Conservation (phyloP, 2,888 invertebrate genomes). For the Linyphia triangularis region DNA sequence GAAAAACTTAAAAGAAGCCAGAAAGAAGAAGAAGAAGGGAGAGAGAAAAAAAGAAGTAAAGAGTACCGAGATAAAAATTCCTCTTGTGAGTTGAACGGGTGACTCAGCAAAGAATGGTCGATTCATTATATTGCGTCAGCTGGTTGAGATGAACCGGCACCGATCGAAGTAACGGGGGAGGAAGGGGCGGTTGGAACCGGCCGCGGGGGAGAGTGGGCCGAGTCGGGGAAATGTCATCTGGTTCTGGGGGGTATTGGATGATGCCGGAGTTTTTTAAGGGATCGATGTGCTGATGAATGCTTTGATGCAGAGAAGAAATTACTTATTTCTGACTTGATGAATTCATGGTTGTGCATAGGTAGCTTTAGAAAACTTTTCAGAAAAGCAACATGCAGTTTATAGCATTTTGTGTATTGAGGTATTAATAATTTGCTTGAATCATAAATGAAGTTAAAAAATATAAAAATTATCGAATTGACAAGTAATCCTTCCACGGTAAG, state of each 20-base stretch:
- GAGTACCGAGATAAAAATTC: conserved; percentile 38
- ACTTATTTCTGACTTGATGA: too few relatives aligned
- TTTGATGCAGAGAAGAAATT: too few relatives aligned
- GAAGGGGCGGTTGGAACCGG: not conserved
- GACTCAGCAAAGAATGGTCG: conserved; percentile 59
- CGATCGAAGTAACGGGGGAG: conserved; percentile 47
- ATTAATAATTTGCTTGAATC: too few relatives aligned
- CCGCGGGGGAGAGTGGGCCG: conserved; percentile 21
- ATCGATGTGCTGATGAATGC: not conserved
- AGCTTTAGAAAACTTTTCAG: too few relatives aligned
- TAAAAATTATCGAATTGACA: too few relatives aligned
- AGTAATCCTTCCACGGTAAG: too few relatives aligned
- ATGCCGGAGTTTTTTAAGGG: not conserved
- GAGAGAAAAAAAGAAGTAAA: conserved; percentile 1
- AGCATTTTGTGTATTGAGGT: too few relatives aligned
- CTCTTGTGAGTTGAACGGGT: conserved; percentile 33
- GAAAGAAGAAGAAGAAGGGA: conserved; percentile 5
- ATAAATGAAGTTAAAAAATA: too few relatives aligned
- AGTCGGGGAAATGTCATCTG: not conserved
- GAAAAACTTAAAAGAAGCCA: conserved; percentile 4
- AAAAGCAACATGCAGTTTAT: too few relatives aligned
- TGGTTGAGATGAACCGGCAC: conserved; percentile 67
- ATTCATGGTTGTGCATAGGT: too few relatives aligned
- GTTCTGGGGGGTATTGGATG: not conserved
- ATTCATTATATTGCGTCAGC: conserved; percentile 72